Base-by-base conservation (phyloP, 2,888 invertebrate genomes). In the Philaethria dido region DNA sequence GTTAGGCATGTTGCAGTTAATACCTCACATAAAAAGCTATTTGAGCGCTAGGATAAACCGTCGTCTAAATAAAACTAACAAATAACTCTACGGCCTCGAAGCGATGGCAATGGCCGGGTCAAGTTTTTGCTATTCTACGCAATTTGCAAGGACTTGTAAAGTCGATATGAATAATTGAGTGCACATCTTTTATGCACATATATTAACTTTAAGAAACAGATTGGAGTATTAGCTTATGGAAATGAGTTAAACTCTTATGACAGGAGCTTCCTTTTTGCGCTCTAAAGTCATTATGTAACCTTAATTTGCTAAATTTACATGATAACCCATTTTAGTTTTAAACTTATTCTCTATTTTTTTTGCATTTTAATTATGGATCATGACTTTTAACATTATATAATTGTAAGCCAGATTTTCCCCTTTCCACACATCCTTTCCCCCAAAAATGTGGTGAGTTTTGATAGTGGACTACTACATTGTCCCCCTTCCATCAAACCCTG, bases 61-160 rank as follows among this genome's bases (percentile, higher is more conserved):
- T 45, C 29, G 42, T 20, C 36, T 45, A 39, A 54, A 63, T 54
- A 65, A 65, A 61, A 65, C 54, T 63, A 60, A 60, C 52, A 45
- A 66, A 66, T 60, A 63, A 22, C 54, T 45, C 39, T 33, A 47
- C 60, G 71, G 72, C 73, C 74, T 74, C 75, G 57, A 48, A 64
- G 57, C 25, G 74, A 76, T 72, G 75, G 69, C 72, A 72, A 70
- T 67, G 72, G 69, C 68, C 70, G 66, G 66, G 72, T 71, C 65
- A 66, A 71, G 63, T 67, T 66, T 73, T 73, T 69, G 67, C 64
- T 70, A 67, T 71, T 68, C 60, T 55, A 65, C 64, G 62, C 69
- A 70, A 72, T 72, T 68, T 55, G 63, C 72, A 33, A 64, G 64
- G 62, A 67, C 64, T 68, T 50, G 70, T 71, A 64, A 72, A 72